Evolutionary conservation across 2,888 invertebrate species (phyloP), one percentile per base, ranked within the genome.

Genomic region (Luperina testacea): DNA sequence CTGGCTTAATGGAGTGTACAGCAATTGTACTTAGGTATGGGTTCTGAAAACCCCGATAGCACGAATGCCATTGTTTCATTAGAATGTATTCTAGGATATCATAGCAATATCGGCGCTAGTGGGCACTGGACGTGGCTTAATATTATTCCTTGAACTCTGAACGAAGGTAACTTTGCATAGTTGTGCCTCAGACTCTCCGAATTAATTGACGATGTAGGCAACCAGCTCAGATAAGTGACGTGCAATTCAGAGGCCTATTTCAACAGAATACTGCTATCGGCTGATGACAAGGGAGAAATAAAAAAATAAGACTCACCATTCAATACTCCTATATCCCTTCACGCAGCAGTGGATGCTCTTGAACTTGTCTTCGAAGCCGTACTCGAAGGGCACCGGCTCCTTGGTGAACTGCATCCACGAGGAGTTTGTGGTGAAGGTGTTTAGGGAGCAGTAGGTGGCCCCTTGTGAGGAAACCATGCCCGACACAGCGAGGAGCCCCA

Each of bases 301-400:
- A 38, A 69, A 59, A 59, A 53, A 63, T 2, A 42, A 64, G 32
- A 97, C 98, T 97, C 90, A 98, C 98, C 98, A 98, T 97, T 98
- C 98, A 88, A 98, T 98, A 93, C 98, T 98, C 83, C 98, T 96
- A 92, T 98, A 98, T 84, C 98, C 98, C 90, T 98, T 97, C 75
- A 98, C 97, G 92, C 98, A 98, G 94, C 98, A 98, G 92, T 98
- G 98, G 69, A 98, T 97, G 84, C 98, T 98, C 93, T 98, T 98
- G 95, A 98, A 98, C 82, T 97, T 97, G 79, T 97, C 97, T 80
- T 97, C 97, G 88, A 98, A 97, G 20, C 98, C 98, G 92, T 97
- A 98, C 90, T 98, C 98, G 86, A 95, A 95, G 20, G 97, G 96
- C 80, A 97, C 97, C 9, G 98, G 97, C 90, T 98, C 98, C 92